Evolutionary conservation across 2,113 vertebrate species (phyloP).

Genomic region (Indicator maculatus): DNA sequence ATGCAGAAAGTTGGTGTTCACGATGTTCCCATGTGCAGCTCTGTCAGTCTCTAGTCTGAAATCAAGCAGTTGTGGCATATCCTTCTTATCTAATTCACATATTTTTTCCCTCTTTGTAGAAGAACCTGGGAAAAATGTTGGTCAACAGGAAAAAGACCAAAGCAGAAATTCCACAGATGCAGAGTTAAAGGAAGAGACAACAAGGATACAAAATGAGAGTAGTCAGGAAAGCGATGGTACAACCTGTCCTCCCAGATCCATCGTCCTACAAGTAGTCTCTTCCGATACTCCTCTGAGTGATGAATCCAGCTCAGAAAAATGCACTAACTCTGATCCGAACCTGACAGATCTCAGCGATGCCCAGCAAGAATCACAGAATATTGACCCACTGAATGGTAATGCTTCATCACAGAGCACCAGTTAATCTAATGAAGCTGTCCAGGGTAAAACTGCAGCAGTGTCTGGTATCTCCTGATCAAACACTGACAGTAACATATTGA

Average conservation of each 20-base stretch:
- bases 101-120: conserved; percentile 69
- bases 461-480: conserved; percentile 24
- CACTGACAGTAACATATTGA: neutral
- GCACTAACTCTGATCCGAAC: conserved; percentile 23
- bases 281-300: conserved; percentile 43
- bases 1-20: neutral
- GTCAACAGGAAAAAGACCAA: conserved; percentile 50
- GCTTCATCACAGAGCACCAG: conserved; percentile 7
- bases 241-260: conserved; percentile 31
- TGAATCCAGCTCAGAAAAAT: conserved; percentile 22
- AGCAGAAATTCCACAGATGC: conserved; percentile 42
- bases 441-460: neutral
- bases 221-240: conserved; percentile 42
- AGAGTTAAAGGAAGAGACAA: conserved; percentile 36
- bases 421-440: neutral
- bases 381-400: conserved; percentile 35
- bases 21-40: neutral
- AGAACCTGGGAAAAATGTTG: conserved; percentile 54
- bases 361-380: conserved; percentile 44
- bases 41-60: conserved; percentile 23
- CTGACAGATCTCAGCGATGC: conserved; percentile 18
- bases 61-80: conserved; percentile 3
- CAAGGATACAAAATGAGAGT: conserved; percentile 43
- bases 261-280: conserved; percentile 52
- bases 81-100: conserved; percentile 53